Evolutionary conservation across 2,113 vertebrate species (phyloP).

Genomic region (Rhea pennata): DNA sequence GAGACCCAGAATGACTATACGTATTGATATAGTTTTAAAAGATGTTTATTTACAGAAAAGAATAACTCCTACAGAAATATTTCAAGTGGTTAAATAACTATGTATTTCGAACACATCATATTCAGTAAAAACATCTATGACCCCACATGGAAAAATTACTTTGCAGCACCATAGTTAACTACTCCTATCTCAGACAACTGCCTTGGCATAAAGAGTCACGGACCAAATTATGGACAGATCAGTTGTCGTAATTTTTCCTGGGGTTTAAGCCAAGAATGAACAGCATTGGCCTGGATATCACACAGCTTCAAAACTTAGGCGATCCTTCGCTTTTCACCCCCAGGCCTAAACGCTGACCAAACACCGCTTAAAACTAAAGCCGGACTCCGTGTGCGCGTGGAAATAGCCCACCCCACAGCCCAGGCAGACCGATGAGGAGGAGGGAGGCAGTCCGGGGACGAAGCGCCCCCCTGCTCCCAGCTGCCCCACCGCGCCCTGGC

Average conservation of each 20-base stretch:
- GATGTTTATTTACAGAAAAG: background rate
- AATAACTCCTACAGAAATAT: slow-evolving; percentile 6
- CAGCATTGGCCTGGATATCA: background rate
- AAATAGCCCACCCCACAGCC: background rate
- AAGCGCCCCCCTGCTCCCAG: fast-evolving
- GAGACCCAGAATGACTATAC: background rate
- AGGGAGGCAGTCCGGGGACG: background rate
- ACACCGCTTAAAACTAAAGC: fast-evolving
- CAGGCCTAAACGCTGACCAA: fast-evolving
- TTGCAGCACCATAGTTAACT: background rate
- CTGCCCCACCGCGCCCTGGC: too few relatives aligned
- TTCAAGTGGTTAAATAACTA: slow-evolving; percentile 50
- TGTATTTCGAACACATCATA: background rate
- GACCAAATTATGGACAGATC: background rate
- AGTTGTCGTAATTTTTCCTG: background rate
- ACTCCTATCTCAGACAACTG: background rate
- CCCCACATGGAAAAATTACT: background rate
- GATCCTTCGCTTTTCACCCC: background rate
- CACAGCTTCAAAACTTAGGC: background rate
- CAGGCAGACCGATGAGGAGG: background rate
- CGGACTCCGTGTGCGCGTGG: fast-evolving
- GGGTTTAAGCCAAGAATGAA: background rate
- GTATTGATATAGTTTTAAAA: background rate
- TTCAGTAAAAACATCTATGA: slow-evolving; percentile 10
- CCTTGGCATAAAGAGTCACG: background rate